Base-by-base conservation (phyloP, 1,140 invertebrate species). In the Drosophila burlai region DNA sequence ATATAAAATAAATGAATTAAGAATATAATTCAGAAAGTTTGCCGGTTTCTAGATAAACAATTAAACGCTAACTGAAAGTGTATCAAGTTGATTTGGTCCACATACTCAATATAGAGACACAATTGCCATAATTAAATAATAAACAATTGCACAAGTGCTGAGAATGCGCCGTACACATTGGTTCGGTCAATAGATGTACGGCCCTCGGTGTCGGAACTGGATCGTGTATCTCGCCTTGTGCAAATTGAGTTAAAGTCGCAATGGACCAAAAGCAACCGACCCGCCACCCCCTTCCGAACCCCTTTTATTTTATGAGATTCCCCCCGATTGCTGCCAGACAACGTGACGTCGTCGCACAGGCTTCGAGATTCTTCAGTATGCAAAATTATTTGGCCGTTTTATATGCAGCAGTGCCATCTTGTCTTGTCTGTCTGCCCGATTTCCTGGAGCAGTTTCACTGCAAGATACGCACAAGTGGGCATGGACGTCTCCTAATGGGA, bases 111-210 rank as follows among this genome's bases (percentile, higher is more conserved):
- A 49, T 43, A 45, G 34, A 55, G 21, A 40, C 26, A 57, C 74
- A 81, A 81, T 61, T 60, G 73, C 55, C 66, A 57, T 83, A 83
- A 83, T 83, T 83, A 76, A 83, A 83, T 83, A 63, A 83, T 76
- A 83, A 83, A 67, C 81, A 83, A 71, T 76, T 76, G 65, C 63
- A 73, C 57, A 79, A 83, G 76, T 43, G 72, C 58, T 52, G 47
- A 69, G 61, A 57, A 80, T 59, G 61, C 49, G 68, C 67, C 46
- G 38, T 72, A 64, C 55, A 82, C 66, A 78, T 82, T 74, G 54
- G 55, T 18, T 49, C 49, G 34, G 59, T 80, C 60, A 63, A 62
- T 83, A 83, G 75, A 69, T 69, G 68, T 4, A 47, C 21, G 43
- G 49, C 43, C 24, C 31, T 54, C 47, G 24, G 40, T 50, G 26